Evolutionary conservation across 2,113 vertebrate species (phyloP).

Genomic region (Halcyon malimbica): DNA sequence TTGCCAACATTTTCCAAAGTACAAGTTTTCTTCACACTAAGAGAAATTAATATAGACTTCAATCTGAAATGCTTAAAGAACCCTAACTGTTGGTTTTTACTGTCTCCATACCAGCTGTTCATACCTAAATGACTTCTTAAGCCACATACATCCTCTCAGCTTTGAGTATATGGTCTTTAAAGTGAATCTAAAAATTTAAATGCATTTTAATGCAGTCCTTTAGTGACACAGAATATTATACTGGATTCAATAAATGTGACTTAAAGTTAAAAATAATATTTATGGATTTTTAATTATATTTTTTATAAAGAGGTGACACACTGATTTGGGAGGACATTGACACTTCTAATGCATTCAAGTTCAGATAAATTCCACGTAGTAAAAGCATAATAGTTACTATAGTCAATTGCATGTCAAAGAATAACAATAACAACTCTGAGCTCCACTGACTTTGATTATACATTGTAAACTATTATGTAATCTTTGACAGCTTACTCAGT

Average conservation of each 20-base stretch:
- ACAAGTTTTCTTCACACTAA: background rate
- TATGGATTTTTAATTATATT: background rate
- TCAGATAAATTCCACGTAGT: background rate
- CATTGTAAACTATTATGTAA: background rate
- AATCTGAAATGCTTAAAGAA: background rate
- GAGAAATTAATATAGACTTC: background rate
- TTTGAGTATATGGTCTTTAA: background rate
- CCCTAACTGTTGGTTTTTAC: background rate
- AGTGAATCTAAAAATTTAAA: background rate
- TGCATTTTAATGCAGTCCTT: background rate
- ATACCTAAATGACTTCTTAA: background rate
- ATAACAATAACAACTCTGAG: background rate
- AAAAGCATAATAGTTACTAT: background rate
- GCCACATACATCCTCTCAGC: background rate
- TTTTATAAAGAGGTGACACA: background rate
- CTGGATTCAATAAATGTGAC: background rate
- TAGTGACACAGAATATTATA: background rate
- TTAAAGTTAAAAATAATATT: background rate
- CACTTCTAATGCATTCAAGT: background rate
- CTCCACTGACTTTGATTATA: background rate
- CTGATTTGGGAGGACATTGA: background rate
- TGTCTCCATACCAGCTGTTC: background rate
- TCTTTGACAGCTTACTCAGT: background rate
- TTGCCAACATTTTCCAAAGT: background rate
- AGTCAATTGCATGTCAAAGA: background rate